Base-by-base conservation (phyloP, 2,888 invertebrate genomes). In the Tiphia femorata region DNA sequence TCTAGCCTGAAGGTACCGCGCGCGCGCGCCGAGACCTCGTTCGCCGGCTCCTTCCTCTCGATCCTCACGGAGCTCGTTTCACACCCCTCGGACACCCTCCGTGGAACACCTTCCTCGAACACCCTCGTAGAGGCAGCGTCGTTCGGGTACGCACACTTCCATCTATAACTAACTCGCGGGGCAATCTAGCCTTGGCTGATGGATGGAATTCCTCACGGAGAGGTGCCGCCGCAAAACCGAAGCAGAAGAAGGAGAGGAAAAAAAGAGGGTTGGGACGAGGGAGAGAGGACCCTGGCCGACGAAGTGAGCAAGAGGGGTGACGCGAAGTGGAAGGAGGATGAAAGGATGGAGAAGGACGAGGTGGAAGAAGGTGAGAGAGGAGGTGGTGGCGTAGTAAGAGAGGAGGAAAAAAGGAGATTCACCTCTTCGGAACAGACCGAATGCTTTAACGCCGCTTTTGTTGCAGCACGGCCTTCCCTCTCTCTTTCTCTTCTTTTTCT, bases 391-490 rank as follows among this genome's bases (percentile, higher is more conserved):
- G n/a, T n/a, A n/a, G n/a, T n/a, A n/a, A 14, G 12, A 33, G 12
- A n/a, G 29, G 7, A 29, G 7, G 12, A 29, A 33, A 33, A 33
- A 33, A 14, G 33, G 12, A 33, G 33, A 33, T 33, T 33, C 33
- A 12, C 29, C 7, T 10, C 58, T 62, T 52, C 47, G 48, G n/a
- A n/a, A n/a, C 55, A 55, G 54, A 66, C 69, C 65, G 60, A 70
- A 70, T 70, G 69, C 69, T 69, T 67, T 63, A 65, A 70, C 63
- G 66, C 48, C 60, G 60, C 70, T 70, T 67, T 69, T 70, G 70
- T 70, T 58, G 49, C 33, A n/a, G n/a, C n/a, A n/a, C n/a, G n/a
- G n/a, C n/a, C n/a, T n/a, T n/a, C n/a, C n/a, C n/a, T n/a, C n/a
- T n/a, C n/a, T n/a, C n/a, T n/a, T n/a, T n/a, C n/a, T n/a, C n/a